phyloP scores from a whole-genome alignment of 1,140 invertebrate genomes.

The Probaryconus sp. region DNA sequence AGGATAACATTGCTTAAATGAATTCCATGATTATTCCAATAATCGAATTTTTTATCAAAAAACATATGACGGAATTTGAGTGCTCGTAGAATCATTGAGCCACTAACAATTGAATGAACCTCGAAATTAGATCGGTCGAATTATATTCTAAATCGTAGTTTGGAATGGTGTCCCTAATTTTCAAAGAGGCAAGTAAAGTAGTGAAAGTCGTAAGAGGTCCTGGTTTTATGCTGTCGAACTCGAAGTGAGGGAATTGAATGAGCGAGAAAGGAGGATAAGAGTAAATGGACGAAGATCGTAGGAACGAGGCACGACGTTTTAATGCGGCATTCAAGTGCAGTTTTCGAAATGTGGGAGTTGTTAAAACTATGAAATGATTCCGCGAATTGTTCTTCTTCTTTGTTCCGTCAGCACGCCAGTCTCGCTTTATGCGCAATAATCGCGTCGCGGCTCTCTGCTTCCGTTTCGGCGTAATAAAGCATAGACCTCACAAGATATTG shows the following conservation, averaged over 20 bases:
- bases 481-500: constrained; percentile 31
- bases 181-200: constrained; percentile 19
- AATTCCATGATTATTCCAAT: too few species aligned
- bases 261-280: constrained; percentile 40
- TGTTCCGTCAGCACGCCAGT: constrained; percentile 60
- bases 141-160: constrained; percentile 24
- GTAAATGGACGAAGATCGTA: constrained; percentile 46
- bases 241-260: constrained; percentile 43
- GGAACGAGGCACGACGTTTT: constrained; percentile 45
- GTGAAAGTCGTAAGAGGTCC: constrained; percentile 25
- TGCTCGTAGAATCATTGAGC: too few species aligned
- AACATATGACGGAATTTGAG: too few species aligned
- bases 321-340: constrained; percentile 66
- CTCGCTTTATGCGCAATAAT: constrained; percentile 59
- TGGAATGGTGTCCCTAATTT: constrained; percentile 32
- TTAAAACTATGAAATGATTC: constrained; percentile 67
- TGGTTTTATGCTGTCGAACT: constrained; percentile 14
- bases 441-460: constrained; percentile 27
- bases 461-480: constrained; percentile 38
- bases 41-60: too few species aligned
- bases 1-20: too few species aligned
- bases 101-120: not conserved
- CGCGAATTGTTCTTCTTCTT: constrained; percentile 63
- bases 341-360: constrained; percentile 63
- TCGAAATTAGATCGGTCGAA: constrained; percentile 14